Conservation (phyloP, 2,888 invertebrate species). For the Lepidonotus clava region DNA sequence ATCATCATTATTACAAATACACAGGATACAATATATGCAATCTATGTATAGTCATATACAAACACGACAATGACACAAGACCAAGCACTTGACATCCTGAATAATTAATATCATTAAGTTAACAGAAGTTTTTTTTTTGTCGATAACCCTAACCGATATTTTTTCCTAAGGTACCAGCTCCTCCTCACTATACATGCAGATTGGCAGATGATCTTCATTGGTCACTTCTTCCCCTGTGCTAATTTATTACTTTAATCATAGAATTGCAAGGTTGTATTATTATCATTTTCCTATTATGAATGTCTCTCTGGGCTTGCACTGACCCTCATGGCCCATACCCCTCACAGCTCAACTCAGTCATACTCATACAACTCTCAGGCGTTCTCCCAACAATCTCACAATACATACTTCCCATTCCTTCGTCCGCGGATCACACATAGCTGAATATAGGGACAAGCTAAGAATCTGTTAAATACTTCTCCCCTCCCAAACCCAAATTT, state of each 20-base stretch:
- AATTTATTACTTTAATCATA: background rate
- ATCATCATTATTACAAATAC: background rate
- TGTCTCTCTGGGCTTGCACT: background rate
- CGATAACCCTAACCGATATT: too few species aligned
- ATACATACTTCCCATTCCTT: background rate
- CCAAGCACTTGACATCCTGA: conserved; percentile 39
- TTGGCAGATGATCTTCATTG: background rate
- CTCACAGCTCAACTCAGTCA: background rate
- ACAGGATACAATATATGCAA: conserved; percentile 29
- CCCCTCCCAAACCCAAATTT: conserved; percentile 13
- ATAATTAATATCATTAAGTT: background rate
- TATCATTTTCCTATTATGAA: too few species aligned
- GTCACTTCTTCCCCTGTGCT: background rate
- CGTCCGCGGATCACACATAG: background rate
- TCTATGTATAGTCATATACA: conserved; percentile 42
- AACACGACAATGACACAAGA: conserved; percentile 25
- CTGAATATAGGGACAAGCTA: background rate
- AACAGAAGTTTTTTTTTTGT: too few species aligned
- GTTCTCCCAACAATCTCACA: background rate
- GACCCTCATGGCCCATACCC: background rate
- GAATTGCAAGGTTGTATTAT: background rate
- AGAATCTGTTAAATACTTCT: background rate
- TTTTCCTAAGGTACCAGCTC: background rate
- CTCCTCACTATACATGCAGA: too few species aligned
- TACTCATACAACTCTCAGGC: background rate